Evolutionary conservation across 2,797 vertebrate species (phyloP), one percentile per base, ranked within the genome.

Genomic region (Phalanger gymnotis): DNA sequence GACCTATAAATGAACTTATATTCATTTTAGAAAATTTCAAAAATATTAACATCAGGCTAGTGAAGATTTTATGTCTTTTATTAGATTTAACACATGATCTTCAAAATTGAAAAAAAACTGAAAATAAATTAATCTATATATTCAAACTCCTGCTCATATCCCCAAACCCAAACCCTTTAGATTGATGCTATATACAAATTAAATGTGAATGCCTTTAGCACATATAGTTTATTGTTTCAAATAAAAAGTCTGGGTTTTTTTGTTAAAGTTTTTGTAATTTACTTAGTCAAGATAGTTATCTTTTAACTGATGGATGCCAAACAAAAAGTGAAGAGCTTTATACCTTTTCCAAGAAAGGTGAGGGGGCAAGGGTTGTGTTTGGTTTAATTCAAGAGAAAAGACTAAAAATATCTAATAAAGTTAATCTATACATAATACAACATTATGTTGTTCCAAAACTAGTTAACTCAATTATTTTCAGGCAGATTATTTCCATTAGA

Each of bases 171-270:
- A 93, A 55, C 27, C 34, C 92, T 96, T 93, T 90, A 92, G 28
- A 55, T 54, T 53, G 19, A 92, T 91, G 13, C 30, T 91, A 56
- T 54, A 92, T 81, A 51, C 0, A 53, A 53, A 92, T 90, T 94
- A 6, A 73, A 95, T 12, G 55, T 92, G 47, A 95, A 91, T 51
- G 1, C 0, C 34, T 92, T 96, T 31, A 90, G 25, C 11, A 94
- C 92, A 96, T 87, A 92, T 19, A 87, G n/a, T 54, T 93, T 40
- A 9, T 51, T 93, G 93, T 90, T 58, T 5, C 12, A 92, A 93
- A 53, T 91, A 92, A 95, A 92, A 52, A 1, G 91, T 30, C 91
- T 92, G 66, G 0, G 51, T 58, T 92, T 87, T 94, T 90, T 14
- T 90, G 1, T 91, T 95, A 16, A 66, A 93, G 90, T 1, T 57